Conservation (phyloP, 2,888 invertebrate genomes). For the Prosapia bicincta region DNA sequence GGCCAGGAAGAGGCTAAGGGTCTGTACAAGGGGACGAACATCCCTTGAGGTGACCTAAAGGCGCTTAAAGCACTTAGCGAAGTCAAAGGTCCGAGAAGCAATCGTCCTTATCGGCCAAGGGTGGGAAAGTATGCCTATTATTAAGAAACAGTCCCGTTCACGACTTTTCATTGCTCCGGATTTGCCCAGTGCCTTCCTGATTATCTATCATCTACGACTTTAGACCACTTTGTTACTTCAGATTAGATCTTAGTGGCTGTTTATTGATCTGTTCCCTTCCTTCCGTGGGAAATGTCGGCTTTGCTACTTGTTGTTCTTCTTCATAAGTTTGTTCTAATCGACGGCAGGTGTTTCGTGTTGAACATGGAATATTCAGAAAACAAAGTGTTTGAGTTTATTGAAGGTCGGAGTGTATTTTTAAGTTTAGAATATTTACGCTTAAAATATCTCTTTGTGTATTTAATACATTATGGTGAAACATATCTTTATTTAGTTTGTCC, state of each 20-base stretch:
- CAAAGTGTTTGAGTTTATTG: no score
- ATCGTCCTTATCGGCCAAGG: not conserved
- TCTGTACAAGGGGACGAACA: not conserved
- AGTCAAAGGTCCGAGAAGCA: not conserved
- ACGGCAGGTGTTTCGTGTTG: no score
- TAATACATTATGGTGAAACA: no score
- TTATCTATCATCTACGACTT: not conserved
- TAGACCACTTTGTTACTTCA: not conserved
- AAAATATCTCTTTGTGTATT: no score
- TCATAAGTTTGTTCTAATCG: no score
- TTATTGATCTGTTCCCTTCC: not conserved
- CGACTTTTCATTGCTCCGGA: not conserved
- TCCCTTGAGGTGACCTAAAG: not conserved
- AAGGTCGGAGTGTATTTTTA: no score
- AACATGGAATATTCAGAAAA: no score
- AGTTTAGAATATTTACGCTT: no score
- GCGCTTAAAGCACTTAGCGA: not conserved
- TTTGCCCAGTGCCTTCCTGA: not conserved
- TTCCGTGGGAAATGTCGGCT: slow-evolving; percentile 4
- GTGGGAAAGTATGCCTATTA: not conserved
- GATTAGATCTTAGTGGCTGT: not conserved
- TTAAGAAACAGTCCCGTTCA: not conserved
- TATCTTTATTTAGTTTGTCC: no score
- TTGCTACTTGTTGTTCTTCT: not conserved
- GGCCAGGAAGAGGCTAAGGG: not conserved